Base-by-base conservation (phyloP, 2,113 vertebrate genomes). In the Clarias magur region DNA sequence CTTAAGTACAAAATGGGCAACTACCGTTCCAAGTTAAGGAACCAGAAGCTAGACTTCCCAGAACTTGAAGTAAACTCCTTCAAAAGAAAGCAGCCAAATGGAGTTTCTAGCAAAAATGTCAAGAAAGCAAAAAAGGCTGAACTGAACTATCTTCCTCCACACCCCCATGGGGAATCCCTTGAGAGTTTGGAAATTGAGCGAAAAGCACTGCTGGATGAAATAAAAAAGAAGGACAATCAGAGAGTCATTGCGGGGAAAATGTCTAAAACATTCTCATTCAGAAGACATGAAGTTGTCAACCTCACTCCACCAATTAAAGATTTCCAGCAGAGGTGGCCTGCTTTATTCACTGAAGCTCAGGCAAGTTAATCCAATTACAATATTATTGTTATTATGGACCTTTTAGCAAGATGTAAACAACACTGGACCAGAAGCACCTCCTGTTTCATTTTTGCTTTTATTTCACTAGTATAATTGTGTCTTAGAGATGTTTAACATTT, bases 1-100 rank as follows among this genome's bases (percentile, higher is more conserved):
- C 25, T 87, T 3, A 86, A 86, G 42, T 67, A 86, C 53, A 86
- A 86, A 63, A 86, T 86, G 78, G 85, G 21, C 56, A 86, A 81
- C 57, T 86, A 81, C 23, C 15, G n/a, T n/a, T n/a, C n/a, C n/a
- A n/a, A n/a, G n/a, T n/a, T n/a, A n/a, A n/a, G n/a, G n/a, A n/a
- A n/a, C n/a, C n/a, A n/a, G n/a, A n/a, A n/a, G n/a, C n/a, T n/a
- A 86, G 63, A n/a, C n/a, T n/a, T n/a, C n/a, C n/a, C n/a, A n/a
- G n/a, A n/a, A n/a, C 42, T 80, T 17, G 53, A 23, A 34, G 21
- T 79, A 27, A 86, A 86, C 34, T 38, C 34, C 34, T 2, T 38
- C 12, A 67, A 80, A 53, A 56, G 30, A 60, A 80, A 80, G n/a
- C 34, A 42, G 34, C 59, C 73, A 21, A 42, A 48, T 67, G 75